phyloP scores from a whole-genome alignment of 2,113 vertebrate genomes.

The Sterna hirundo region DNA sequence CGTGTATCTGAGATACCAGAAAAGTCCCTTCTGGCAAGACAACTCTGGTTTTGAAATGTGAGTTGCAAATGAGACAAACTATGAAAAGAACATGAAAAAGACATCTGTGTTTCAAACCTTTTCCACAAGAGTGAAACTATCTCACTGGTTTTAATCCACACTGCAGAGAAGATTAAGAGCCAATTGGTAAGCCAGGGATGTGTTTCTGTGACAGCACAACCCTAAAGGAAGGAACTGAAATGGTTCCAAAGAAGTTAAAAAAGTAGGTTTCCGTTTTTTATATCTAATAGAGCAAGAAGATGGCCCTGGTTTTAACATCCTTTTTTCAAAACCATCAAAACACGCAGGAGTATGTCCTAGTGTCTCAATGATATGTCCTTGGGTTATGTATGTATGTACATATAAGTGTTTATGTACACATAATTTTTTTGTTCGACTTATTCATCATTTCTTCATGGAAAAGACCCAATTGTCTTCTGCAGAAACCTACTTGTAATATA shows the following conservation, averaged over 20 bases:
- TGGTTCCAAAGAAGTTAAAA: neutral
- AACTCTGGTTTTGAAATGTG: neutral
- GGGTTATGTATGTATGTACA: neutral
- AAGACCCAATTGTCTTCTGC: neutral
- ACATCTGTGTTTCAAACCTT: neutral
- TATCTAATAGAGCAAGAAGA: neutral
- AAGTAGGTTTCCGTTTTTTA: neutral
- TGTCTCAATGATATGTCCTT: neutral
- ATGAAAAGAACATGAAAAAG: neutral
- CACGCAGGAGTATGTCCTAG: accelerated
- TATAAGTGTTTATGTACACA: neutral
- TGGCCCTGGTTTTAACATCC: neutral
- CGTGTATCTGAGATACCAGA: neutral
- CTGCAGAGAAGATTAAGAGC: neutral
- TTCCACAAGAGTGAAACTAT: neutral
- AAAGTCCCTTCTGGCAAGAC: neutral
- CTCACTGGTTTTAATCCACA: neutral
- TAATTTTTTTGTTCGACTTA: neutral
- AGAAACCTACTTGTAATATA: neutral
- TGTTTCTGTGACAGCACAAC: neutral
- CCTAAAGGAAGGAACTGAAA: neutral
- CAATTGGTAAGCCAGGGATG: neutral
- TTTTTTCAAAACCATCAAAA: neutral
- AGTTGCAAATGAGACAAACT: neutral
- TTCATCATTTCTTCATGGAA: neutral